phyloP scores from a whole-genome alignment of 2,113 vertebrate genomes.

The Phylloscopus trochiloides region DNA sequence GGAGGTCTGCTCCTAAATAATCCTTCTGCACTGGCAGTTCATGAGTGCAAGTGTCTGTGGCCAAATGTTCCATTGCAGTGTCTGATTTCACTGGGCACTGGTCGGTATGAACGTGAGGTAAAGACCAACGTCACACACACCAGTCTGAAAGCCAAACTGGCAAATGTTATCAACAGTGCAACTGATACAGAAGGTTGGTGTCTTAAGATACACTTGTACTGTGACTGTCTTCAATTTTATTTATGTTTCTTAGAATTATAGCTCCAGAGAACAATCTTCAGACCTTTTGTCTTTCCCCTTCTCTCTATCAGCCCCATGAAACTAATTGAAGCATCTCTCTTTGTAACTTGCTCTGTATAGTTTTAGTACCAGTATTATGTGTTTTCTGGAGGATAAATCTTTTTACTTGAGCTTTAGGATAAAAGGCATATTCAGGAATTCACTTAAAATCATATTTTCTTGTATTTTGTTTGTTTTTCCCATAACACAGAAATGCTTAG shows the following conservation, averaged over 20 bases:
- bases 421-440: background rate
- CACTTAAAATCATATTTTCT: background rate
- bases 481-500: background rate
- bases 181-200: slow-evolving; percentile 91
- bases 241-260: background rate
- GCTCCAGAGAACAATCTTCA: background rate
- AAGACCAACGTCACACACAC: slow-evolving; percentile 81
- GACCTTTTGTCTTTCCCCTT: background rate
- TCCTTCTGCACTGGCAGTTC: slow-evolving; percentile 89
- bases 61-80: slow-evolving; percentile 88
- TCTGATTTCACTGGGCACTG: slow-evolving; percentile 90
- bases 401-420: background rate
- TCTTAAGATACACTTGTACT: background rate
- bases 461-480: background rate
- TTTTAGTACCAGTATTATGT: background rate
- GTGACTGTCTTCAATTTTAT: background rate
- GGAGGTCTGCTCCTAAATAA: slow-evolving; percentile 96
- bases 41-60: slow-evolving; percentile 93
- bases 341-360: background rate
- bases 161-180: slow-evolving; percentile 93
- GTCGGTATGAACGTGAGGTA: slow-evolving; percentile 80
- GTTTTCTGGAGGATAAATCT: background rate
- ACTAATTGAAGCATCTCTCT: background rate
- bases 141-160: slow-evolving; percentile 90
- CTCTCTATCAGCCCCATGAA: background rate